A percentile compares a stretch with the other conserved stretches of the same genome.
Conservation (phyloP, 2,797 vertebrate species). For the Poecilia wingei region DNA sequence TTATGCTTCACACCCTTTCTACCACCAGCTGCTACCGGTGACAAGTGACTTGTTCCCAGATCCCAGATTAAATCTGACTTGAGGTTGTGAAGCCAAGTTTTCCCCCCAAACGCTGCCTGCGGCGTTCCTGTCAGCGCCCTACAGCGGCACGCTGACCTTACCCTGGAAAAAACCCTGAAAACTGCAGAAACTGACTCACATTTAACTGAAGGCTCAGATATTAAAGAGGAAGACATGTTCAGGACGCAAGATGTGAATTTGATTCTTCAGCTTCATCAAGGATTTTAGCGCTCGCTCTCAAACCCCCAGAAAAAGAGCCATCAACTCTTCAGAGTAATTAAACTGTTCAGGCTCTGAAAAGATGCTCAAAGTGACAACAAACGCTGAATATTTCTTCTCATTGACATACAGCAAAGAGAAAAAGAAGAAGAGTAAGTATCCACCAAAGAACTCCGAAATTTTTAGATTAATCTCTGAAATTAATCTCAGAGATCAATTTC, state of each 20-base stretch:
- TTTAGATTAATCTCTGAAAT: too few relatives aligned
- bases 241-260: not conserved
- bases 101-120: not conserved
- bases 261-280: constrained; percentile 14
- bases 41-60: constrained; percentile 12
- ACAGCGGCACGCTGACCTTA: constrained; percentile 17
- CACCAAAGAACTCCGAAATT: too few relatives aligned
- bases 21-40: constrained; percentile 10
- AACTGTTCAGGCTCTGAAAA: constrained; percentile 3
- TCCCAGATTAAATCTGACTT: constrained; percentile 5
- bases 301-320: not conserved
- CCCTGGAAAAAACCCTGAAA: constrained; percentile 11
- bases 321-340: not conserved
- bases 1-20: not conserved
- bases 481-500: too few relatives aligned
- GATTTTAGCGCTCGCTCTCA: constrained; percentile 6
- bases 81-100: constrained; percentile 16
- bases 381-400: not conserved
- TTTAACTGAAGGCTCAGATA: not conserved
- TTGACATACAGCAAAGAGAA: not conserved
- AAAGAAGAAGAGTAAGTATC: too few relatives aligned
- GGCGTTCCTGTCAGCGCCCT: constrained; percentile 6
- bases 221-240: not conserved
- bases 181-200: not conserved
- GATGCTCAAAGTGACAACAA: not conserved